These are phyloP conservation scores for Drosophila littoralis DNA, from an alignment of 1,140 invertebrate genomes.

Conservation along the genomic window DNA sequence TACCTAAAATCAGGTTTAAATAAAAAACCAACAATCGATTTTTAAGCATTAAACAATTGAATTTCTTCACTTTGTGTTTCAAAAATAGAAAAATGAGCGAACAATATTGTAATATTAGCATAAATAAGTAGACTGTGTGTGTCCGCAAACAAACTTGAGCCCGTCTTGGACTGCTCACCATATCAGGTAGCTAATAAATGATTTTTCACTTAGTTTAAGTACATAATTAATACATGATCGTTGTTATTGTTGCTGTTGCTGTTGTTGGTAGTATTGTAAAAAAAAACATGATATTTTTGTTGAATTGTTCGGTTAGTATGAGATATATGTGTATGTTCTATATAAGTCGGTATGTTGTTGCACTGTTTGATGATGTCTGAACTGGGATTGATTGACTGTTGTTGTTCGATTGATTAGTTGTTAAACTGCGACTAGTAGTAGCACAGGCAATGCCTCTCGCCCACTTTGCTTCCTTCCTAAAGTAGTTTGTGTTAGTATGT, in stretches of 20 bases:
- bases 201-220: constrained; percentile 58
- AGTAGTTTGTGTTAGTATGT: constrained; percentile 63
- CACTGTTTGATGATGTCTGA: constrained; percentile 48
- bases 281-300: constrained; percentile 25
- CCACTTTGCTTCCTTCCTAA: constrained; percentile 58
- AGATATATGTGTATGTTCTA: constrained; percentile 46
- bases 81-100: constrained; percentile 67
- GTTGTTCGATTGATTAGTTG: constrained; percentile 29
- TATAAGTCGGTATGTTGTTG: constrained; percentile 41
- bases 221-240: constrained; percentile 72
- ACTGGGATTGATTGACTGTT: constrained; percentile 63
- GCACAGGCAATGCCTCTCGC: constrained; percentile 46
- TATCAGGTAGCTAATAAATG: constrained; percentile 27
- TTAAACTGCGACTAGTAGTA: constrained; percentile 60
- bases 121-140: constrained; percentile 37
- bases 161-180: constrained; percentile 10
- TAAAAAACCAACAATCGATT: constrained; percentile 65
- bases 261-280: constrained; percentile 28
- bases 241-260: constrained; percentile 32
- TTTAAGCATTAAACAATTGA: constrained; percentile 56
- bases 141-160: constrained; percentile 40
- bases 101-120: constrained; percentile 49
- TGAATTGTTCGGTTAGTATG: constrained; percentile 37
- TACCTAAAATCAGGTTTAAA: constrained; percentile 49
- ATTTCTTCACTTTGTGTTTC: constrained; percentile 41